Evolutionary conservation across 2,797 vertebrate genomes (phyloP).

Genomic region (Monodelphis domestica): DNA sequence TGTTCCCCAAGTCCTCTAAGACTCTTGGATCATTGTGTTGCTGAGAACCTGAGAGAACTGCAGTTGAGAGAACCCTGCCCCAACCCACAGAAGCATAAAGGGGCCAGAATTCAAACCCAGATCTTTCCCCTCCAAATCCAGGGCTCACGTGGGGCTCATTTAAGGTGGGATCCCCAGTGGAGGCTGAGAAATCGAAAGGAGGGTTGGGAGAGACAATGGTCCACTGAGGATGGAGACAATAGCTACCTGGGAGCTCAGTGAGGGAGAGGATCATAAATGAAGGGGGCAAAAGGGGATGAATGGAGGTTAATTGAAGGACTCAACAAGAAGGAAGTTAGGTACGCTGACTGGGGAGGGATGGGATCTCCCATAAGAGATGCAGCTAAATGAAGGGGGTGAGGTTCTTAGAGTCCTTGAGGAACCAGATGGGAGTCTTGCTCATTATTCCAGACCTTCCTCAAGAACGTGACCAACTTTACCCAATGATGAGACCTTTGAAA

Average conservation of each 20-base stretch:
- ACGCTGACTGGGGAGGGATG: no score
- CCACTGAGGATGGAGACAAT: neutral
- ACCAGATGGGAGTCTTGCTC: neutral
- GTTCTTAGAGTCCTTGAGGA: no score
- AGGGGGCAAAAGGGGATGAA: neutral
- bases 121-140: neutral
- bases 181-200: neutral
- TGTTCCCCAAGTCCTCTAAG: neutral
- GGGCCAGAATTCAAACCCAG: neutral
- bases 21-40: neutral
- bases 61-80: no score
- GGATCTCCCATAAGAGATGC: no score
- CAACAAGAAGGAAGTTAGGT: neutral
- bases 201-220: neutral
- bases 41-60: neutral
- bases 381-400: no score
- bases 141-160: no score
- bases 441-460: neutral
- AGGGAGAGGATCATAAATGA: neutral
- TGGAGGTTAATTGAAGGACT: neutral
- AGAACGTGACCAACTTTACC: neutral
- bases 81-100: neutral
- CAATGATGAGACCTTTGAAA: neutral
- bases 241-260: neutral
- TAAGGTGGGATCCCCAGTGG: no score